Evolutionary conservation across 2,797 vertebrate genomes (phyloP).

Genomic region (Microctenopoma stevenorrisi): DNA sequence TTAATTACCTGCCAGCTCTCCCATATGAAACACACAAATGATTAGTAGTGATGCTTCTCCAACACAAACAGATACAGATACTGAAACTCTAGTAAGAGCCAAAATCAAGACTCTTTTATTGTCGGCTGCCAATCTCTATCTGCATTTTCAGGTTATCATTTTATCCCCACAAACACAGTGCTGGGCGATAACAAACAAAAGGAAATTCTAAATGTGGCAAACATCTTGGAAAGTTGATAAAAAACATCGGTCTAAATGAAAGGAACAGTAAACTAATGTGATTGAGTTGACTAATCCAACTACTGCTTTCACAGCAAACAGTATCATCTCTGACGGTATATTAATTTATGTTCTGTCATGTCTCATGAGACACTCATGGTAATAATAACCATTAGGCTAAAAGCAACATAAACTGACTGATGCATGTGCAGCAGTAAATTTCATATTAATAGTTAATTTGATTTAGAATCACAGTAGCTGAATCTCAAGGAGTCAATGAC

Average conservation of each 20-base stretch:
- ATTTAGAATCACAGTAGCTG: not conserved
- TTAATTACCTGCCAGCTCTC: slow-evolving; percentile 27
- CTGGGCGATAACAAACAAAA: not conserved
- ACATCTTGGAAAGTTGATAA: not conserved
- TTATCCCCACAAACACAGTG: not conserved
- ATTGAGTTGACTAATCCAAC: not conserved
- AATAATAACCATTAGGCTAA: not conserved
- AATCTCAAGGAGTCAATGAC: not conserved
- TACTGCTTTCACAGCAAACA: not conserved
- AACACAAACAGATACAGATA: slow-evolving; percentile 24
- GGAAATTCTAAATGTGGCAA: not conserved
- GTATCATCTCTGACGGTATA: not conserved
- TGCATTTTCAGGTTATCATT: not conserved
- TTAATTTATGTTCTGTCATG: not conserved
- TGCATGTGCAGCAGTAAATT: slow-evolving; percentile 11
- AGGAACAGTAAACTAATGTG: not conserved
- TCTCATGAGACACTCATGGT: not conserved
- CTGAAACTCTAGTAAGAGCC: slow-evolving; percentile 13
- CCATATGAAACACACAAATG: slow-evolving; percentile 25
- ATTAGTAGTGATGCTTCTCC: slow-evolving; percentile 1
- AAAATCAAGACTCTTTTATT: slow-evolving; percentile 18
- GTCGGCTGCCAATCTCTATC: not conserved
- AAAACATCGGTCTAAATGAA: not conserved
- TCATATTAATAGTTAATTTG: slow-evolving; percentile 2
- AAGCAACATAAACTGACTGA: not conserved